phyloP scores from a whole-genome alignment of 2,797 vertebrate genomes.

The Poecile montanus region DNA sequence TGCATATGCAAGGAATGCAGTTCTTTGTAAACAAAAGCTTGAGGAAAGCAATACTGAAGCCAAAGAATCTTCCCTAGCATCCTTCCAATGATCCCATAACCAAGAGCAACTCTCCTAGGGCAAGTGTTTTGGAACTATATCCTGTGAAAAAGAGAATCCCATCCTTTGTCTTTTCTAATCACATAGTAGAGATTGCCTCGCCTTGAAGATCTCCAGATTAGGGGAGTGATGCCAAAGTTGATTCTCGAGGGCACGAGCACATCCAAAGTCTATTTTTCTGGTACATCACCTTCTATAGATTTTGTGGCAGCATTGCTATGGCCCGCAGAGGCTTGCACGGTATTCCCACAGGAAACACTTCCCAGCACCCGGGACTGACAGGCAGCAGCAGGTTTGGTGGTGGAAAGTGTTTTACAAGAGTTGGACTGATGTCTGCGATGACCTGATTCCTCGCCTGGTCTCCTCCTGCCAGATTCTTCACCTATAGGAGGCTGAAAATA shows the following conservation, averaged over 20 bases:
- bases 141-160: constrained; percentile 52
- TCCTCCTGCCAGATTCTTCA: constrained; percentile 86
- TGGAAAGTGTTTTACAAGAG: constrained; percentile 70
- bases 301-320: neutral
- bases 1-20: constrained; percentile 83
- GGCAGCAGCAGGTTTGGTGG: constrained; percentile 59
- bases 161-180: constrained; percentile 64
- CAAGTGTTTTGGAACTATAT: constrained; percentile 50
- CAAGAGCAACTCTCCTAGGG: constrained; percentile 46
- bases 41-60: constrained; percentile 70
- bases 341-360: constrained; percentile 8
- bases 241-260: constrained; percentile 31
- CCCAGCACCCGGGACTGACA: constrained; percentile 45
- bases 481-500: constrained; percentile 86
- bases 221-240: constrained; percentile 40
- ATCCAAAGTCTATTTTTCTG: constrained; percentile 70
- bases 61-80: constrained; percentile 64
- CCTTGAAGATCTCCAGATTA: constrained; percentile 57
- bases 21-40: constrained; percentile 84
- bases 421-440: constrained; percentile 77
- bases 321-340: neutral
- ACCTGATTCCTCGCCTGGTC: constrained; percentile 79
- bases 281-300: constrained; percentile 55
- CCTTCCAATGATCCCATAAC: constrained; percentile 57
- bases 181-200: constrained; percentile 41